Evolutionary conservation across 2,888 invertebrate genomes (phyloP), one percentile per base, ranked within the genome.

Genomic region (Artemia sinica): DNA sequence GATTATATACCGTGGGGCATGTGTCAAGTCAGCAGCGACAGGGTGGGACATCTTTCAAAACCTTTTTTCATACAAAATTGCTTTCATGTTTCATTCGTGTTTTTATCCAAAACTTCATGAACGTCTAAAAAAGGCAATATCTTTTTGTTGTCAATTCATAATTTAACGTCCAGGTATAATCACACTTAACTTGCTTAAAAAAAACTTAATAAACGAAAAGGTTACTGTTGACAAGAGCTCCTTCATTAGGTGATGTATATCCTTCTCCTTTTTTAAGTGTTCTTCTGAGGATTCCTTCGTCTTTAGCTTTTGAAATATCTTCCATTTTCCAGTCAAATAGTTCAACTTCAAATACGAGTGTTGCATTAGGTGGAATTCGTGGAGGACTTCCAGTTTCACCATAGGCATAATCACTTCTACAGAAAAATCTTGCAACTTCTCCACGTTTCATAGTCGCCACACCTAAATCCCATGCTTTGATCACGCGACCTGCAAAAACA

Each of bases 401-500:
- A 76, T 96, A 96, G 0, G 91, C 96, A 80, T 93, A 96, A 71
- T 91, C 86, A 0, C 94, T 83, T 68, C 86, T 85, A 79, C 94
- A 92, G 0, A 87, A 89, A 67, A 97, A 79, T 68, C 85, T 81
- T 67, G 90, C 87, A 68, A 87, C 81, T 79, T 96, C 95, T 0
- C 91, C 90, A 74, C 86, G 86, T 78, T 87, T 89, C 97, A 98
- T 97, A 0, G 91, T 88, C 0, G 89, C 88, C 14, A 97, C 87
- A 49, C 93, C 95, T 72, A 91, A 82, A 75, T 97, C 96, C 89
- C 95, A 97, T 79, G 87, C 93, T 80, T 89, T 89, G 72, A 96
- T 94, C 1, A 95, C 93, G 68, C 79, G 79, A 0, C 85, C 89
- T 89, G 74, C 41, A 76, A 74, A 49, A 48, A 50, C 63, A 71